Evolutionary conservation across 2,888 invertebrate species (phyloP), one percentile per base, ranked within the genome.

Genomic region (Campoplex nolae): DNA sequence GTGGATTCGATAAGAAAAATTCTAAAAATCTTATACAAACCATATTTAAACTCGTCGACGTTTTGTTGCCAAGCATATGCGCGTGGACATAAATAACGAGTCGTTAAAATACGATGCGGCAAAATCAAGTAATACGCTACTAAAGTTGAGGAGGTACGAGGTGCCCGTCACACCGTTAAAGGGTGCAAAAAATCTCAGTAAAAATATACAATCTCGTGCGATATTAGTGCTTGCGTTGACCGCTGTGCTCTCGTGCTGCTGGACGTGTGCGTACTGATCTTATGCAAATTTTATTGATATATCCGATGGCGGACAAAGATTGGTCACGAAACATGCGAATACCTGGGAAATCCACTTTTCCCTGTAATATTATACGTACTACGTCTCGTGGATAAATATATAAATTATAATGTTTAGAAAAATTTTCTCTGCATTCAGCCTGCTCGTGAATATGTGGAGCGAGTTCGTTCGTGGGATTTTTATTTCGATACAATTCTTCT

Each of bases 271-370:
- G 89, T 93, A 94, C 93, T 93, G 93, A 93, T 93, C 93, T 94
- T 94, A 94, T 94, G 94, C 93, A 93, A 94, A 94, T 94, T 92
- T 90, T 89, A 93, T 92, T 93, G 94, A 93, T 94, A 93, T 91
- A 93, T 91, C 93, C 91, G 92, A 94, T 94, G 91, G 91, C 91
- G 89, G 89, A 85, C 89, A 88, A 87, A 82, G 89, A 89, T 88
- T 88, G 82, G 86, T 86, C 88, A 87, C 86, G 87, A 70, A 88
- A 83, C 83, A 86, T 86, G 88, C 84, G 84, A 83, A 77, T 84
- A 80, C 51, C 79, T 62, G 80, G 58, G 77, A 82, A 86, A 82
- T 76, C 79, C 84, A 82, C 42, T 71, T 67, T 80, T 9, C 45
- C 67, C 67, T 38, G 4, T 86, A 56, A 56, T 56, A 56, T 28